A percentile compares a stretch with the other conserved stretches of the same genome.
Evolutionary conservation across 2,113 vertebrate species (phyloP).

Genomic region (Leiothrix lutea): DNA sequence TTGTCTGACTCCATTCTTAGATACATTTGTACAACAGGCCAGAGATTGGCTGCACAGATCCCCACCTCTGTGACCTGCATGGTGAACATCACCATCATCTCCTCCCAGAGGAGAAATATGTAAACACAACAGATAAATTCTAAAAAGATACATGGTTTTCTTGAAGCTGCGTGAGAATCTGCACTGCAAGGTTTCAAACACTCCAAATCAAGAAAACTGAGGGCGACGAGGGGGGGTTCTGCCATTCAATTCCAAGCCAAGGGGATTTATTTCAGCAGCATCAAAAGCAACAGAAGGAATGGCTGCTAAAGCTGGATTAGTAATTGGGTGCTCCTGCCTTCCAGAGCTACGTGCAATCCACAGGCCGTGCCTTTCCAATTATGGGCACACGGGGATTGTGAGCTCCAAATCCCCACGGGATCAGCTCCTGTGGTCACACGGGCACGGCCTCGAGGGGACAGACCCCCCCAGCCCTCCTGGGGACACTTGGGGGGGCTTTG

Average conservation of each 20-base stretch:
- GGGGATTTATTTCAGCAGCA: background rate
- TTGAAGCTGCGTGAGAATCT: no score
- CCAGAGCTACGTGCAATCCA: background rate
- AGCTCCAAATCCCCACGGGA: background rate
- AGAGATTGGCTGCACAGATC: no score
- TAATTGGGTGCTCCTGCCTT: background rate
- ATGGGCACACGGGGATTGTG: rapidly evolving
- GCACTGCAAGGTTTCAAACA: no score
- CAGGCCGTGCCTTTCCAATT: background rate
- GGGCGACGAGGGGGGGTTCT: background rate
- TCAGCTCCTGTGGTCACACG: rapidly evolving
- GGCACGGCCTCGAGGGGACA: background rate
- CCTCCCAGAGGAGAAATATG: no score
- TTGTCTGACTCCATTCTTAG: no score
- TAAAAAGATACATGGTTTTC: no score
- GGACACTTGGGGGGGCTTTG: background rate
- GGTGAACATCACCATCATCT: no score
- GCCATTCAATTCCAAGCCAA: background rate
- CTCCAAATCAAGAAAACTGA: no score
- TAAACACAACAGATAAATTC: no score
- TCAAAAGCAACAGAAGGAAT: background rate
- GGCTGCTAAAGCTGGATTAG: background rate
- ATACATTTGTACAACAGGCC: no score
- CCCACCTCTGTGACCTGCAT: no score
- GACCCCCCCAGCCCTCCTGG: background rate